Evolutionary conservation across 2,797 vertebrate genomes (phyloP).

Genomic region (Myripristis murdjan): DNA sequence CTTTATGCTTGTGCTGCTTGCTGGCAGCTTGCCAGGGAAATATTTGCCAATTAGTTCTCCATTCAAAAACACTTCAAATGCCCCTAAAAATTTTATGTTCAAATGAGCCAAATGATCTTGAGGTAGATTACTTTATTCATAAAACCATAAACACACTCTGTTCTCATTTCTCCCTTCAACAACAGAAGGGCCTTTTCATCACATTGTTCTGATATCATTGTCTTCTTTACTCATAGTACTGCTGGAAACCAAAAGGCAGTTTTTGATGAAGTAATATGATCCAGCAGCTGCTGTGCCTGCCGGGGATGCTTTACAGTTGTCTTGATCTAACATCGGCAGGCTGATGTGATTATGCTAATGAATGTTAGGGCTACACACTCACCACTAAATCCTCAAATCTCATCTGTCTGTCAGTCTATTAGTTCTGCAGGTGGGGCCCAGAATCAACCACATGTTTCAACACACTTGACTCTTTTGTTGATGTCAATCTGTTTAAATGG

Average conservation of each 20-base stretch:
- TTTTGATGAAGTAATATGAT: conserved; percentile 10
- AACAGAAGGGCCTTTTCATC: not conserved
- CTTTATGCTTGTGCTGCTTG: conserved; percentile 12
- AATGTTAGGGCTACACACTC: not conserved
- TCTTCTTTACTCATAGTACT: conserved; percentile 2
- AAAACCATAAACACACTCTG: conserved; percentile 10
- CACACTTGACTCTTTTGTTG: conserved; percentile 24
- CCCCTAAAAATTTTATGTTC: not conserved
- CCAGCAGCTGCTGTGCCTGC: conserved; percentile 18
- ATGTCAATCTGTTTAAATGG: conserved; percentile 43
- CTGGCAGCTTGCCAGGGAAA: conserved; percentile 30
- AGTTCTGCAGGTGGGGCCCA: conserved; percentile 15
- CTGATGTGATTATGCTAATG: conserved; percentile 5
- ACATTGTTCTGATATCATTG: conserved; percentile 5
- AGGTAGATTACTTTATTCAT: conserved; percentile 13
- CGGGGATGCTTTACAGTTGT: conserved; percentile 3
- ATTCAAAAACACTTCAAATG: conserved; percentile 33
- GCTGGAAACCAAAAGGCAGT: not conserved
- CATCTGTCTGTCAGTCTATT: conserved; percentile 2
- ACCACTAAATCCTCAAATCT: not conserved
- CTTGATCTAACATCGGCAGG: conserved; percentile 10
- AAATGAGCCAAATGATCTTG: conserved; percentile 7
- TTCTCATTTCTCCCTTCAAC: conserved; percentile 7
- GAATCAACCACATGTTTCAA: not conserved
- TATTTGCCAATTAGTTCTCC: conserved; percentile 7